Evolutionary conservation across 2,888 invertebrate genomes (phyloP).

Genomic region (Nomada hirtipes): DNA sequence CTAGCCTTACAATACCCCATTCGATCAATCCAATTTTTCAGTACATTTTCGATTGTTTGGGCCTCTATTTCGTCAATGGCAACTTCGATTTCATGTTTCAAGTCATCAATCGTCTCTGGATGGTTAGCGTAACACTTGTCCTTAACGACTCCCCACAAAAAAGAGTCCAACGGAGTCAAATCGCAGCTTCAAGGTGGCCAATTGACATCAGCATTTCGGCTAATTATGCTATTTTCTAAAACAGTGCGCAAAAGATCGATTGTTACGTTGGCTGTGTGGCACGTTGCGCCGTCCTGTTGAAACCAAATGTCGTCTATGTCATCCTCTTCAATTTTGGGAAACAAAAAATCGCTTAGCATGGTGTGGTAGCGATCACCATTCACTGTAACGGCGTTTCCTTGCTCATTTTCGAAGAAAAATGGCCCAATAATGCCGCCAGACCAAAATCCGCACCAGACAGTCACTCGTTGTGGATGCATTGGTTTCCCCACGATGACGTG

Average conservation of each 20-base stretch:
- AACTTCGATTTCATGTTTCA: not conserved
- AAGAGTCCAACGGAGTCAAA: slow-evolving; percentile 16
- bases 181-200: slow-evolving; percentile 9
- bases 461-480: slow-evolving; percentile 71
- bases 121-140: not conserved
- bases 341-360: slow-evolving; percentile 65
- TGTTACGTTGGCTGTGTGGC: slow-evolving; percentile 26
- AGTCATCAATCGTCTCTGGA: not conserved
- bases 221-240: slow-evolving; percentile 2
- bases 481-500: slow-evolving; percentile 77
- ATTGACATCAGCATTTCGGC: slow-evolving; percentile 1
- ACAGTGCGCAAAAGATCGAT: not conserved
- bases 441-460: slow-evolving; percentile 78
- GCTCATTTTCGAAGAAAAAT: slow-evolving; percentile 76
- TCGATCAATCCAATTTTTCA: not conserved
- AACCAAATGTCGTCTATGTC: slow-evolving; percentile 40
- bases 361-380: slow-evolving; percentile 68
- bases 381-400: slow-evolving; percentile 63
- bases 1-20: not conserved
- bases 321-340: slow-evolving; percentile 33
- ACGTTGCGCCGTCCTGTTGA: slow-evolving; percentile 36
- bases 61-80: not conserved
- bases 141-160: slow-evolving; percentile 8
- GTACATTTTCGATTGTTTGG: not conserved
- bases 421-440: slow-evolving; percentile 79